Evolutionary conservation across 2,888 invertebrate species (phyloP), one percentile per base, ranked within the genome.

Genomic region (Harpalus rubripes): DNA sequence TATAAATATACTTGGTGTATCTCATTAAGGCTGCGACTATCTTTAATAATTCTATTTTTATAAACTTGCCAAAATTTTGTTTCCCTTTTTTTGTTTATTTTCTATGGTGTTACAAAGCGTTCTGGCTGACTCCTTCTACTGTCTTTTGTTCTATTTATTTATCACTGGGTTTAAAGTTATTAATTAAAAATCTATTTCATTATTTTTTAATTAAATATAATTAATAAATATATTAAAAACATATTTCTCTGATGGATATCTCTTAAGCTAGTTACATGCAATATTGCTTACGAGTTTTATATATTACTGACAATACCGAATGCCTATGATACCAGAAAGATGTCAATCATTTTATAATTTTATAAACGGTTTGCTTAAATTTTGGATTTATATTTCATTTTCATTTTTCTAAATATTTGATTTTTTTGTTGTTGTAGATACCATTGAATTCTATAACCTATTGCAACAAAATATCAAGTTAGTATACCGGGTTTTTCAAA

Each of bases 21-120:
- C 86, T 88, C 87, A 87, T 88, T 89, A 89, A 90, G 89, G 89
- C 90, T 88, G 89, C 89, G 89, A 89, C 89, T 88, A 89, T 86
- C 72, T 74, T 74, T 87, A 74, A 84, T 82, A 86, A 86, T 85
- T 86, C 84, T 78, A 85, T 84, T 86, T 85, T 85, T 79, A 74
- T 74, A 44, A 74, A 74, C 72, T 74, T 74, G 18, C 72, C 72
- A 41, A 74, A 82, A 82, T 68, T 82, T 82, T 44, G 5, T 65
- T 52, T 82, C 68, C 58, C 52, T 16, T 22, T 63, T 80, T 61
- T 80, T 61, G 10, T 68, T 68, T 82, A 32, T 82, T 44, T 41
- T 41, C 82, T 82, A 68, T 82, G 82, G 82, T 82, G 82, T 68
- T 82, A 68, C 39, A 63, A 82, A 68, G 82, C 82, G 82, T 82